Conservation (phyloP, 2,888 invertebrate species). For the Philaethria dido region DNA sequence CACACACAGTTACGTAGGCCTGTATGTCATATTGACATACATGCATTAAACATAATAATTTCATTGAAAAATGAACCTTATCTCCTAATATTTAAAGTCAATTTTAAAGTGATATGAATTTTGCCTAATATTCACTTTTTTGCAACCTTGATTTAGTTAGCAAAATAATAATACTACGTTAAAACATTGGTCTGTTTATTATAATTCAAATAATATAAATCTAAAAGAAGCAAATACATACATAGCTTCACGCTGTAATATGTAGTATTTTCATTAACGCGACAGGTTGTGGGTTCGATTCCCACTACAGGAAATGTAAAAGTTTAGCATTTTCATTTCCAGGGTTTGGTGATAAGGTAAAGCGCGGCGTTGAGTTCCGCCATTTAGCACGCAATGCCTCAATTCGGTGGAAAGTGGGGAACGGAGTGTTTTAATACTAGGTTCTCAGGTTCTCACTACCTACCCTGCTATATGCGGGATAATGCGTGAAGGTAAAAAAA, state of each 20-base stretch:
- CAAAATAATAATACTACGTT: constrained; percentile 3
- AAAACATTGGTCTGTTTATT: background rate
- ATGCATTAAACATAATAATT: background rate
- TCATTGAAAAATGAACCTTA: background rate
- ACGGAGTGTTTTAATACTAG: background rate
- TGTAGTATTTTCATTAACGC: too few species aligned
- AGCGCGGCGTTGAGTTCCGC: too few species aligned
- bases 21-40: constrained; percentile 5
- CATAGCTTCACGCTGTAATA: too few species aligned
- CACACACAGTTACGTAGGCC: too few species aligned
- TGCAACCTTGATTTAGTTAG: constrained; percentile 23
- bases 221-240: too few species aligned
- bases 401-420: background rate
- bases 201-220: background rate
- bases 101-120: background rate
- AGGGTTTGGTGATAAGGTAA: too few species aligned
- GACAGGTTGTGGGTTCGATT: too few species aligned
- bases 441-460: background rate
- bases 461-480: background rate
- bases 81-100: background rate
- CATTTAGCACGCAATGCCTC: background rate
- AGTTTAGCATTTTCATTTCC: too few species aligned
- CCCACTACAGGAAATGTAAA: too few species aligned
- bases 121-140: background rate
- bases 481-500: background rate